Evolutionary conservation across 2,113 vertebrate genomes (phyloP), one percentile per base, ranked within the genome.

Genomic region (Bos javanicus): DNA sequence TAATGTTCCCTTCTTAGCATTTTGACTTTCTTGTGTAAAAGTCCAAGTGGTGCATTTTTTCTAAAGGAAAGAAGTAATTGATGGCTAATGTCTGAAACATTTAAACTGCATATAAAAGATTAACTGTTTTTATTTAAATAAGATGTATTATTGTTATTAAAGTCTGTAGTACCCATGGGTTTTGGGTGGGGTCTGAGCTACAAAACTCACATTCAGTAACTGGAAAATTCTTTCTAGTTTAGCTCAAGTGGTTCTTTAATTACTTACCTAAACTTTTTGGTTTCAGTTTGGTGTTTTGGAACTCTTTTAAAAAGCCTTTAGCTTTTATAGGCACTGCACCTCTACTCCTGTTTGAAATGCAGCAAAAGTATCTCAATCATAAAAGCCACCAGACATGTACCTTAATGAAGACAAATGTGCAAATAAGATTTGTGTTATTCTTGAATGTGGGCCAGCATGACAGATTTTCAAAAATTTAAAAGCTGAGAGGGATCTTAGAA

Each of bases 211-310:
- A 59, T 82, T 93, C 15, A 88, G 21, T 95, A 87, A 89, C 7
- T 67, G 84, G 56, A 82, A 97, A 84, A 57, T 93, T 90, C 46
- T 91, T 87, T 95, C 74, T 87, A 76, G 33, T 94, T 97, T 71
- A 93, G 43, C 48, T 52, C 19, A 74, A 92, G 23, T 56, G 15
- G 80, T 92, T 90, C 19, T 67, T 95, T 54, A 87, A 46, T 84
- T 83, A 87, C 39, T 96, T 92, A 95, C 91, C 16, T 57, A 57
- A 82, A 4, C 13, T 54, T 90, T 56, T 59, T 87, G 62, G 9
- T 90, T 86, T 96, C 60, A 33, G 2, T 81, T 86, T 82, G 33
- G 23, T 91, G 23, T 95, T 95, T 95, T 36, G 57, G 26, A 19
- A 56, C 28, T 95, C 15, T 10, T 80, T 97, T 90, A 57, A 92